A percentile compares a stretch with the other conserved stretches of the same genome.
Evolutionary conservation across 2,888 invertebrate species (phyloP).

Genomic region (Dryobota labecula): DNA sequence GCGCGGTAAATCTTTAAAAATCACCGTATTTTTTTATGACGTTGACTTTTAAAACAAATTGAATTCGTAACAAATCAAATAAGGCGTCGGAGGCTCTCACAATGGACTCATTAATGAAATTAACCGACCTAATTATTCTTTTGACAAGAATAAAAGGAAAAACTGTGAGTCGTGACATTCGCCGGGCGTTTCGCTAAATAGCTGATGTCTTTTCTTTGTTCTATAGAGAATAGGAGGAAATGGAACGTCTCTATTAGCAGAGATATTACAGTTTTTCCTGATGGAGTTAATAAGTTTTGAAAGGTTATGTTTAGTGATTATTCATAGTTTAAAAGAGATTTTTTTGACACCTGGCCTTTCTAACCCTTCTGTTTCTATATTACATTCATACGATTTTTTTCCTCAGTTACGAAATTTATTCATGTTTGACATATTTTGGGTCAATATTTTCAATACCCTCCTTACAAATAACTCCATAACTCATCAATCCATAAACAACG

Average conservation of each 20-base stretch:
- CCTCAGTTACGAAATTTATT: neutral
- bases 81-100: constrained; percentile 69
- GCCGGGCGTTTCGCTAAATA: constrained; percentile 48
- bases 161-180: constrained; percentile 58
- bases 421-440: neutral
- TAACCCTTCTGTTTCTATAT: no score
- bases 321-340: neutral
- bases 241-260: constrained; percentile 21
- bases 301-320: neutral
- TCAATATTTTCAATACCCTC: neutral
- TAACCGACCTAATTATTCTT: constrained; percentile 84
- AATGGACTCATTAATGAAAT: constrained; percentile 83
- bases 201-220: constrained; percentile 44
- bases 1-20: constrained; percentile 55
- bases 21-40: constrained; percentile 49
- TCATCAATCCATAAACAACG: constrained; percentile 19
- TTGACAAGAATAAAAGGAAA: constrained; percentile 63
- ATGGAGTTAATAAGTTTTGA: neutral
- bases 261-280: neutral
- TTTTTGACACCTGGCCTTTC: neutral
- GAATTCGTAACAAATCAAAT: constrained; percentile 79
- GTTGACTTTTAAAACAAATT: constrained; percentile 62
- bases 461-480: neutral
- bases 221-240: constrained; percentile 9
- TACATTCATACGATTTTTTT: no score